Evolutionary conservation across 2,888 invertebrate genomes (phyloP).

Genomic region (Pollenia griseotomentosa): DNA sequence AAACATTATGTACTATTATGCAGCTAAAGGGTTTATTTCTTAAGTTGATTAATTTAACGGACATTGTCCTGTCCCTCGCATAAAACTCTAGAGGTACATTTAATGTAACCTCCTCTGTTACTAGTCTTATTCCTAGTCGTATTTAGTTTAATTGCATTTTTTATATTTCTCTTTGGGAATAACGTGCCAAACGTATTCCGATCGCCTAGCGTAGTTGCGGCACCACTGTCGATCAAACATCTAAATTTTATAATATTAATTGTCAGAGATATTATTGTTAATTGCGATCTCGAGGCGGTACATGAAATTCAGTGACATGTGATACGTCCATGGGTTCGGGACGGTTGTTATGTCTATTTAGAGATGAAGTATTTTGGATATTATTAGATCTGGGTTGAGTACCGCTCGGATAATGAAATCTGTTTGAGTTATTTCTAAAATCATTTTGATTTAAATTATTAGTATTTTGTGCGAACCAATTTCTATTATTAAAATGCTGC

Average conservation of each 20-base stretch:
- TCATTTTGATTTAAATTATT: background rate
- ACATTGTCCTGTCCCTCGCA: background rate
- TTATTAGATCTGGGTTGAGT: no score
- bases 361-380: background rate
- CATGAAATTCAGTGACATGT: conserved; percentile 23
- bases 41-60: background rate
- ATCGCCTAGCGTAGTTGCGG: conserved; percentile 41
- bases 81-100: conserved; percentile 42
- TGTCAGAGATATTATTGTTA: no score
- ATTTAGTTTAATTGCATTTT: conserved; percentile 17
- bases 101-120: conserved; percentile 37
- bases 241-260: no score
- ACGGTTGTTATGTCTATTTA: background rate
- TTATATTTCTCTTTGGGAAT: background rate
- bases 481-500: background rate
- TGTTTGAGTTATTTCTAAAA: background rate
- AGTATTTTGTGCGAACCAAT: background rate
- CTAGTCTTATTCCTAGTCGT: conserved; percentile 20
- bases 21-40: background rate
- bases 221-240: conserved; percentile 39
- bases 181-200: conserved; percentile 15
- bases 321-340: conserved; percentile 29
- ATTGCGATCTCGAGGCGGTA: no score
- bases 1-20: background rate
- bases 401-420: background rate